Conservation (phyloP, 2,797 vertebrate genomes). For the Gephyroberyx darwinii region DNA sequence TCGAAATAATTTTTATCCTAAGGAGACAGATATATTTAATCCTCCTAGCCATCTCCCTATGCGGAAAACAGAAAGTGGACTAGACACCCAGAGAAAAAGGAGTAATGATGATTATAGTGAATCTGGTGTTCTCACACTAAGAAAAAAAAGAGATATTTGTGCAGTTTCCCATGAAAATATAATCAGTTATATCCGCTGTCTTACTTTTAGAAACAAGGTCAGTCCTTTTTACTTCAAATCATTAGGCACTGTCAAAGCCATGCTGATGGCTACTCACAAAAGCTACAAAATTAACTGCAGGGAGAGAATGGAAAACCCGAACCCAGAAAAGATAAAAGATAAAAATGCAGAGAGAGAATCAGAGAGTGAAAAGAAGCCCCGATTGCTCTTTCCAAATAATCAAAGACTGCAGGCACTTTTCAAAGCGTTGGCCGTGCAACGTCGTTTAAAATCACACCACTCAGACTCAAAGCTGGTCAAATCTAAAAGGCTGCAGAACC, state of each 20-base stretch:
- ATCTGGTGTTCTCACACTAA: neutral
- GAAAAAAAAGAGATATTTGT: neutral
- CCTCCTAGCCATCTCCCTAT: neutral
- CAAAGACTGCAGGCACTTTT: no score
- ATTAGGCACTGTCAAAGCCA: no score
- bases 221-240: no score
- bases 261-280: no score
- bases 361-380: no score
- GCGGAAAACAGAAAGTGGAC: neutral
- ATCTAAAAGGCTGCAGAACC: no score
- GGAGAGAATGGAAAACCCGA: neutral
- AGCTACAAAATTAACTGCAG: neutral
- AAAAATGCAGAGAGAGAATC: neutral
- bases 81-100: neutral
- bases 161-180: neutral
- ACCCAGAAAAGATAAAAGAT: neutral
- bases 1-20: conserved; percentile 15
- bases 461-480: no score
- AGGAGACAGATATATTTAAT: no score
- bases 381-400: no score
- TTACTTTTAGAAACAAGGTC: conserved; percentile 18
- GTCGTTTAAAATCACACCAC: no score
- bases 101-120: neutral
- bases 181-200: conserved; percentile 22
- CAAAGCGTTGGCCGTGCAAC: no score